Conservation (phyloP, 2,113 vertebrate genomes). For the Microcebus tavaratra region DNA sequence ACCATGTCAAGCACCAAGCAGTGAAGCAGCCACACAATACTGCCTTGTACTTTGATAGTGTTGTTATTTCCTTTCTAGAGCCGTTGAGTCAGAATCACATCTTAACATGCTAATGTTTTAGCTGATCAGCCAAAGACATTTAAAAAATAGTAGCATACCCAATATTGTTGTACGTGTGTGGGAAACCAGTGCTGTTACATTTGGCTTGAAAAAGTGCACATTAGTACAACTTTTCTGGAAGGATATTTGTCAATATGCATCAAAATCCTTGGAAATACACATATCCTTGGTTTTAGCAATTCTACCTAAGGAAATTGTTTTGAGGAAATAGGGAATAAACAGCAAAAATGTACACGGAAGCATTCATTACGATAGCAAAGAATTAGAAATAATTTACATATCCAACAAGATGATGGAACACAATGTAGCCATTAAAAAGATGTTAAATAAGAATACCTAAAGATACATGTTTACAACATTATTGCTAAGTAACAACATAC, state of each 20-base stretch:
- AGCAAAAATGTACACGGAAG: background rate
- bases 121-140: background rate
- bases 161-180: accelerated
- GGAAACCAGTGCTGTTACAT: background rate
- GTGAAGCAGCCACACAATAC: background rate
- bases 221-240: background rate
- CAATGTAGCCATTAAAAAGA: background rate
- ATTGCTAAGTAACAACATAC: background rate
- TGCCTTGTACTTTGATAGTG: background rate
- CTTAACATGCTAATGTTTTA: background rate
- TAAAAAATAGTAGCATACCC: background rate
- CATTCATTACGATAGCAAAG: background rate
- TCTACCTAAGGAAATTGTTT: background rate
- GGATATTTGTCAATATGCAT: background rate
- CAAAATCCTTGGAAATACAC: background rate
- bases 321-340: background rate
- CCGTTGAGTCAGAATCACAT: background rate
- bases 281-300: background rate
- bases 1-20: background rate
- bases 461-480: background rate
- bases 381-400: background rate
- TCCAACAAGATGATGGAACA: background rate
- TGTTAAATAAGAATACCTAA: background rate
- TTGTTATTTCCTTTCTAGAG: background rate
- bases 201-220: background rate